Base-by-base conservation (phyloP, 2,113 vertebrate species). In the Girardinichthys multiradiatus region DNA sequence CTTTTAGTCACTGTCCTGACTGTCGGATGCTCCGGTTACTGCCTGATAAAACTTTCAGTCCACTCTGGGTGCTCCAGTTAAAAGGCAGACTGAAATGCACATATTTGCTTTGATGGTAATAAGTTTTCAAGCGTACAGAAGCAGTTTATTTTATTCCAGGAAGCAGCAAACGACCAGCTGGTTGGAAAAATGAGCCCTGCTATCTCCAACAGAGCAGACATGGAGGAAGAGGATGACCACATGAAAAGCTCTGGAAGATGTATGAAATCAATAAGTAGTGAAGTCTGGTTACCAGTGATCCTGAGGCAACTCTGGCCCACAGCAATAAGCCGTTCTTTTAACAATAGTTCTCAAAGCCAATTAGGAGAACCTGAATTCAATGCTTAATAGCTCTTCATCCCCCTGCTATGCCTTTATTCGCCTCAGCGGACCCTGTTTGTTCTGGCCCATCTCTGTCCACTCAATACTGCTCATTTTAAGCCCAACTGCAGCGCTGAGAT, bases 311-410 rank as follows among this genome's bases (percentile, higher is more conserved):
- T 39, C 64, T 28, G 11, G 11, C 39, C 57, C 26, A 30, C 51
- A 65, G 64, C 65, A 68, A 45, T 30, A 39, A 87, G 68, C 39
- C 24, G 0, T 39, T 75, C 3, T 58, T 71, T 80, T 37, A 82
- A 58, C 64, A 77, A 51, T 8, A 62, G 19, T 61, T 73, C 77
- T 66, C 35, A 39, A 11, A 77, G 67, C 27, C 62, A 71, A 79
- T 77, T 70, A 77, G 39, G 45, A 81, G 9, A 33, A 48, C 21
- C 72, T 76, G 60, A 33, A 58, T 45, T 59, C 60, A 83, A 74
- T 4, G 17, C 39, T 66, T 64, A 64, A 78, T 51, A 60, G 68
- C n/a, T 35, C 28, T 19, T 33, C 42, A 45, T 74, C 54, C 31
- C 57, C 70, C 51, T 27, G 21, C 67, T 45, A n/a, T 57, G 57